Base-by-base conservation (phyloP, 2,113 vertebrate species). In the Ictalurus furcatus region DNA sequence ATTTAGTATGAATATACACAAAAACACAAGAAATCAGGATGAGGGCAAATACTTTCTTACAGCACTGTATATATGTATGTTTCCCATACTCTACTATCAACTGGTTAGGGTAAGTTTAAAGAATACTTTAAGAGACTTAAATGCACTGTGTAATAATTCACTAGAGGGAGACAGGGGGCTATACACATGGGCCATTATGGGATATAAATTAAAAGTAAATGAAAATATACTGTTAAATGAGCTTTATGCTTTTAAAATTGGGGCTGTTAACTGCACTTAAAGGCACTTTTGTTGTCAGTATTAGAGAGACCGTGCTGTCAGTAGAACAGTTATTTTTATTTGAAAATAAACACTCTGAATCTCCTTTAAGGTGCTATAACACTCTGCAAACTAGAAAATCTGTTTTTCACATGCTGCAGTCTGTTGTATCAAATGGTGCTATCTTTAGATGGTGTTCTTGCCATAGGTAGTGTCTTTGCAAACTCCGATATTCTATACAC, bases 81-180 rank as follows among this genome's bases (percentile, higher is more conserved):
- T 4, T 48, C 21, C 23, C 6, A 17, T 74, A 9, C 21, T 74
- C 34, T 40, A 13, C 23, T n/a, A 6, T 74, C 37, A 48, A 48
- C 48, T 52, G 48, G 48, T 52, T 44, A 23, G 2, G 1, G 13
- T 6, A n/a, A 54, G 13, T 4, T 54, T 54, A 54, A 80, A 80
- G 6, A 6, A 6, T 34, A 30, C n/a, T 25, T 34, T 14, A 19
- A n/a, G 12, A 30, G 14, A 11, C 3, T 34, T 30, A 30, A 67
- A 85, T 25, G 17, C 17, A 79, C 21, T 30, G 17, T 52, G 23
- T 28, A 28, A 79, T 58, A 44, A 17, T 61, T 56, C 87, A 86
- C 82, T 91, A 89, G 90, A 90, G 87, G 89, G 90, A 90, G 89
- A 91, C 89, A 90, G 37, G 81, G 48, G 25, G 44, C 37, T 87